These are phyloP conservation scores for Sitodiplosis mosellana DNA, from an alignment of 1,140 invertebrate genomes.

Conservation along the genomic window DNA sequence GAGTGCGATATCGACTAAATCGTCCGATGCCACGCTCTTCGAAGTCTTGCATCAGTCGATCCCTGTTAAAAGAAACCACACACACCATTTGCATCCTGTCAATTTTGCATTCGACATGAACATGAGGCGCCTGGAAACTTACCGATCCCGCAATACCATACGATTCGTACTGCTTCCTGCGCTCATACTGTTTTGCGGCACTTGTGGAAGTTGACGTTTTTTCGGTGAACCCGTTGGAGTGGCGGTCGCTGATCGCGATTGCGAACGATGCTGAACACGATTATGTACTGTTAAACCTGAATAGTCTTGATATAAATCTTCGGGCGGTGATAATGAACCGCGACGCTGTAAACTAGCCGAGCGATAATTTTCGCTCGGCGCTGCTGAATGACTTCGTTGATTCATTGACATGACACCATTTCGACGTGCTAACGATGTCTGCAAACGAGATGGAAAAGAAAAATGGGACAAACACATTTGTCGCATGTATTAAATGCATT, in stretches of 20 bases:
- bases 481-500: too few relatives aligned
- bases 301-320: constrained; percentile 26
- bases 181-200: constrained; percentile 22
- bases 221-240: constrained; percentile 90
- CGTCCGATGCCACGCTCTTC: constrained; percentile 53
- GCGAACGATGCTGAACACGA: constrained; percentile 37
- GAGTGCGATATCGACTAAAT: constrained; percentile 46
- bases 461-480: too few relatives aligned
- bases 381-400: constrained; percentile 27
- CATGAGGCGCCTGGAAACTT: too few relatives aligned
- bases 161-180: too few relatives aligned
- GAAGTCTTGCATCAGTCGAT: constrained; percentile 57
- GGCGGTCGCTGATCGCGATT: constrained; percentile 70
- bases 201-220: constrained; percentile 86
- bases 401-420: constrained; percentile 31
- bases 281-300: constrained; percentile 24
- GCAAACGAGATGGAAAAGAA: too few relatives aligned
- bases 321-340: constrained; percentile 23
- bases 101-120: too few relatives aligned
- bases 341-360: constrained; percentile 20
- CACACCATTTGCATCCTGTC: background rate
- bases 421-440: constrained; percentile 18
- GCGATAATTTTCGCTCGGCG: constrained; percentile 25
- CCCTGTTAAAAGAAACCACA: constrained; percentile 29
- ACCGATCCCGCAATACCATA: too few relatives aligned